A percentile compares a stretch with the other conserved stretches of the same genome.
These are phyloP conservation scores for Nestor notabilis DNA, from an alignment of 2,113 vertebrate species.

Conservation along the genomic window DNA sequence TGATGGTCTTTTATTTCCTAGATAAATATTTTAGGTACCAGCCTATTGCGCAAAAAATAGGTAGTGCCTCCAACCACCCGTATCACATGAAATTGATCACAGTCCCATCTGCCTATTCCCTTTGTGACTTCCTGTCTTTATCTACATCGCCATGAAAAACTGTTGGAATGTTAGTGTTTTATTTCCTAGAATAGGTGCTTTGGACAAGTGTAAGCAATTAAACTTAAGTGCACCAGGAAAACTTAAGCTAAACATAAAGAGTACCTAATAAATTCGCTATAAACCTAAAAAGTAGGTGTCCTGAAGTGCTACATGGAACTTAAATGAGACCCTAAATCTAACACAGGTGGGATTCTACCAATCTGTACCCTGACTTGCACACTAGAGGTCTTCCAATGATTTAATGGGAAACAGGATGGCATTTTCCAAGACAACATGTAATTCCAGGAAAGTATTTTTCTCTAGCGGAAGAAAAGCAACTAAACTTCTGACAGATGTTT, in stretches of 20 bases:
- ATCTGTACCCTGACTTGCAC: background rate
- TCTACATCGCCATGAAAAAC: background rate
- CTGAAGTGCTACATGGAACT: background rate
- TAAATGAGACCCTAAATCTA: background rate
- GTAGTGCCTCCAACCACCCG: background rate
- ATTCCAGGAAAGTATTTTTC: background rate
- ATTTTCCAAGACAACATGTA: background rate
- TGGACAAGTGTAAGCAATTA: background rate
- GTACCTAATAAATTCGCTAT: background rate
- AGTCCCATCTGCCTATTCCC: background rate
- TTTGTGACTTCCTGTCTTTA: background rate
- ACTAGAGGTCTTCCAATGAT: background rate
- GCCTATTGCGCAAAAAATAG: background rate
- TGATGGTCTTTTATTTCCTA: background rate
- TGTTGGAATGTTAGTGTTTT: background rate
- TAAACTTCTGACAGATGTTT: slow-evolving; percentile 33
- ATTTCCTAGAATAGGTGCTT: background rate
- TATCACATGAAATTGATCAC: background rate
- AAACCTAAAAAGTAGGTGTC: background rate
- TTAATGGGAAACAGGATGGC: background rate
- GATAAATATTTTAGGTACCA: background rate
- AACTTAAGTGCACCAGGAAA: background rate
- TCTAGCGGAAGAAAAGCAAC: background rate
- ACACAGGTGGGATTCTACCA: background rate
- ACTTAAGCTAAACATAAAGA: background rate